These are phyloP conservation scores for Andrena bucephala DNA, from an alignment of 2,888 invertebrate species.

Conservation along the genomic window DNA sequence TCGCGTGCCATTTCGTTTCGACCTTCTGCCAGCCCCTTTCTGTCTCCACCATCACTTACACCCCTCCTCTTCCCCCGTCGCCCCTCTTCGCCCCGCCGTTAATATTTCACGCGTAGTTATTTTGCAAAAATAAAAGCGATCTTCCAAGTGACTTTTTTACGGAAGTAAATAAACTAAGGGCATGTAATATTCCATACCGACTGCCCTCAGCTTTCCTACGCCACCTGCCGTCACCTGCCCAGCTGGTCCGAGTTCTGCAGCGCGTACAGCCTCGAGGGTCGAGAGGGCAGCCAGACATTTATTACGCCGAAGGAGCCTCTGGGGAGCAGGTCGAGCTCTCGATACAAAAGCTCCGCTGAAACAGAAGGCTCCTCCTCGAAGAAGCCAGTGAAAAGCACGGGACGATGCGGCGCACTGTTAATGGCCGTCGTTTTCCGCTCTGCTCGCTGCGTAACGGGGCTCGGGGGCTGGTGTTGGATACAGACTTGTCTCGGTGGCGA, in stretches of 20 bases:
- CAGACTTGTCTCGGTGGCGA: background rate
- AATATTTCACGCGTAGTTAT: conserved; percentile 29
- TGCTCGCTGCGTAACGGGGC: conserved; percentile 27
- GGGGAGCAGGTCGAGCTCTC: conserved; percentile 27
- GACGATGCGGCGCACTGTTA: conserved; percentile 45
- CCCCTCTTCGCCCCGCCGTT: background rate
- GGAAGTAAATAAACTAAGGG: conserved; percentile 1
- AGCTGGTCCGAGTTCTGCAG: background rate
- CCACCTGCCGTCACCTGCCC: background rate
- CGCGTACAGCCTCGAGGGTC: conserved; percentile 23
- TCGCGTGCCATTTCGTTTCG: conserved; percentile 61
- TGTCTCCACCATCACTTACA: background rate
- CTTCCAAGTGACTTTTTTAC: background rate
- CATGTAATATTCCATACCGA: background rate
- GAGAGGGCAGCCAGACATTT: conserved; percentile 63
- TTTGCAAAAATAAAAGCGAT: background rate
- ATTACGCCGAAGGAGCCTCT: conserved; percentile 59
- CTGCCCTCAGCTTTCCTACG: conserved; percentile 17
- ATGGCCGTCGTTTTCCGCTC: conserved; percentile 40
- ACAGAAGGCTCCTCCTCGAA: conserved; percentile 8
- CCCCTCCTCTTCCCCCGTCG: background rate
- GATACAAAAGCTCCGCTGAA: conserved; percentile 58
- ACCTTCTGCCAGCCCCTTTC: conserved; percentile 9
- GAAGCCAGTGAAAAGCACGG: conserved; percentile 37
- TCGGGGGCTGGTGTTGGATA: conserved; percentile 14